A percentile compares a stretch with the other conserved stretches of the same genome.
These are phyloP conservation scores for Cotesia typhae DNA, from an alignment of 1,140 invertebrate genomes.

Conservation along the genomic window DNA sequence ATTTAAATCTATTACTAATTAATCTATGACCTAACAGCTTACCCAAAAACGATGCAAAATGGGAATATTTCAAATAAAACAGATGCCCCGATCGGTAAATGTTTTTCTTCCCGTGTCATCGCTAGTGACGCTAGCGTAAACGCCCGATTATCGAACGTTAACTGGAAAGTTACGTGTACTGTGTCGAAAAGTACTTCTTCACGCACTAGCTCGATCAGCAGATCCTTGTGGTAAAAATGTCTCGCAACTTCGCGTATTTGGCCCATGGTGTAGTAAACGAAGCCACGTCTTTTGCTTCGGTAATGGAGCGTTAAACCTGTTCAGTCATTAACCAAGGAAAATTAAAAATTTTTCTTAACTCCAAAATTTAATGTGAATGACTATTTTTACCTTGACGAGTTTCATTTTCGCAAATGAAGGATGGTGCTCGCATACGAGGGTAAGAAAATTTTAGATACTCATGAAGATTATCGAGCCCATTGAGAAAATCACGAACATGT, in stretches of 20 bases:
- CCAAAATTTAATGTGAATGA: not conserved
- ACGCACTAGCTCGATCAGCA: conserved; percentile 87
- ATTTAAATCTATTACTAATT: too few species aligned
- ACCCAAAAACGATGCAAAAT: conserved; percentile 96
- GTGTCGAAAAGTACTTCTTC: conserved; percentile 89
- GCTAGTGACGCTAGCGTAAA: conserved; percentile 81
- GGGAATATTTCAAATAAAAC: conserved; percentile 97
- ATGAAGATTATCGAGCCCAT: conserved; percentile 95
- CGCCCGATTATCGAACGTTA: conserved; percentile 93
- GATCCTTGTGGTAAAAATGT: conserved; percentile 92
- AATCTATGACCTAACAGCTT: conserved; percentile 47
- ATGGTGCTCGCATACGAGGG: conserved; percentile 90
- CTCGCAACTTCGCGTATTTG: conserved; percentile 92
- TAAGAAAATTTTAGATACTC: conserved; percentile 98
- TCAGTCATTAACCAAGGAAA: not conserved
- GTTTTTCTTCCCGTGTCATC: conserved; percentile 86
- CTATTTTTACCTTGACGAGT: conserved; percentile 71
- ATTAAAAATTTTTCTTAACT: too few species aligned
- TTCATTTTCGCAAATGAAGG: conserved; percentile 96
- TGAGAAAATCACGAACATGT: conserved; percentile 95
- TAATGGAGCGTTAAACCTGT: conserved; percentile 91
- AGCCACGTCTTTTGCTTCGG: conserved; percentile 89
- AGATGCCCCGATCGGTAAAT: conserved; percentile 85
- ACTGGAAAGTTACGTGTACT: conserved; percentile 91
- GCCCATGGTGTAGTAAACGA: conserved; percentile 96